Conservation (phyloP, 2,888 invertebrate species). For the Aricia artaxerxes region DNA sequence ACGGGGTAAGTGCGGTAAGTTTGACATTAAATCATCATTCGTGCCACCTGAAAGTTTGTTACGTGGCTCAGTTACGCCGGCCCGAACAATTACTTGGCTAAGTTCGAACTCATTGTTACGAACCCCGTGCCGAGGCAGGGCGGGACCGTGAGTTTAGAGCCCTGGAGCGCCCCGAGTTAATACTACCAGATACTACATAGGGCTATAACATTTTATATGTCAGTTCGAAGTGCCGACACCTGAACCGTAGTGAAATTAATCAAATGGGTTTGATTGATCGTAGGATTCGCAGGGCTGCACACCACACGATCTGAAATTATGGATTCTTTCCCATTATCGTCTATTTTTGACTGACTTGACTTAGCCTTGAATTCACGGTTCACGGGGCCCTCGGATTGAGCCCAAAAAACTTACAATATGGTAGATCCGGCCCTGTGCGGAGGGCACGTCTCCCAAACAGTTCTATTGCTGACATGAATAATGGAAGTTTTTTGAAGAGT, state of each 20-base stretch:
- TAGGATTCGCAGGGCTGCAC: too few species aligned
- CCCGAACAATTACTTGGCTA: slow-evolving; percentile 46
- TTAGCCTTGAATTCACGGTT: background rate
- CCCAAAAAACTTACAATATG: background rate
- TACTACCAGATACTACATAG: too few species aligned
- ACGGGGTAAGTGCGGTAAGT: background rate
- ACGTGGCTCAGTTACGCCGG: slow-evolving; percentile 22
- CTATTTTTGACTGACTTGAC: background rate
- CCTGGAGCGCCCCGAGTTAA: too few species aligned
- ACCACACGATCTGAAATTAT: background rate
- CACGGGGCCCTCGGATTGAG: background rate
- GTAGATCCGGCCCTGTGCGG: background rate
- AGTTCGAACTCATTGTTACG: slow-evolving; percentile 48
- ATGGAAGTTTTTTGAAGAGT: slow-evolving; percentile 25
- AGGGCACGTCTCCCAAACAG: slow-evolving; percentile 40
- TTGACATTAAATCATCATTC: slow-evolving; percentile 28
- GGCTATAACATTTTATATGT: too few species aligned
- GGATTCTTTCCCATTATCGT: background rate
- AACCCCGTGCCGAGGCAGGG: slow-evolving; percentile 37
- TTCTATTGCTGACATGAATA: slow-evolving; percentile 31
- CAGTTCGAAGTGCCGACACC: background rate
- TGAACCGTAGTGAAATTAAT: background rate
- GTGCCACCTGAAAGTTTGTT: slow-evolving; percentile 25
- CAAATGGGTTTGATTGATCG: background rate
- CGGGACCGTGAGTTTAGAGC: background rate